Base-by-base conservation (phyloP, 2,888 invertebrate species). In the Apamea epomidion region DNA sequence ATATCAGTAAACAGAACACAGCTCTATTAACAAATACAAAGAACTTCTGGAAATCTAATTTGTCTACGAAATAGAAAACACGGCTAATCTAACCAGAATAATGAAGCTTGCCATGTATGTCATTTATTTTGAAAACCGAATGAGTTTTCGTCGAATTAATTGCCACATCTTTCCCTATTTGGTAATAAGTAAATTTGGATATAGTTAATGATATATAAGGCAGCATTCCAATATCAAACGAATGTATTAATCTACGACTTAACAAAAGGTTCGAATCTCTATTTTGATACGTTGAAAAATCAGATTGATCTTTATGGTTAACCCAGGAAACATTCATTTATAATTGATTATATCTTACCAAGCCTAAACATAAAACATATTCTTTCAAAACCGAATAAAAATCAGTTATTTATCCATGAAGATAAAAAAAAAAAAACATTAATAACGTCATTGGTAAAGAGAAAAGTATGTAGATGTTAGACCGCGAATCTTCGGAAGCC, bases 81-180 rank as follows among this genome's bases (percentile, higher is more conserved):
- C 60, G 75, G 67, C 75, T 85, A 87, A 84, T 90, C 74, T 68
- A 74, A n/a, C 25, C 70, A 58, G 67, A 77, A 80, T 89, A 88
- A 89, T 85, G 82, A 72, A 78, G 67, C 68, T 70, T 83, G 70
- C 90, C 90, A 85, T 89, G 81, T 85, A 85, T 80, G 90, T 83
- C 58, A 64, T 83, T 84, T 84, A 74, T 88, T 90, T 67, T 74
- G 85, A 74, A 74, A 87, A 85, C 81, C 65, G 58, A 83, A 83
- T 78, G 62, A 80, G 69, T 78, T 81, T 76, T 73, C 69, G 81
- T 45, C 54, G 75, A 83, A 86, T 86, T 87, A 89, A 89, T 90
- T 86, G 82, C 76, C 25, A 80, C 72, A 80, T 82, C 78, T 78
- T 76, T 73, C 89, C 88, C 25, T 78, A 71, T 83, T 74, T 75